Evolutionary conservation across 1,140 invertebrate species (phyloP).

Genomic region (Drosophila burlai): DNA sequence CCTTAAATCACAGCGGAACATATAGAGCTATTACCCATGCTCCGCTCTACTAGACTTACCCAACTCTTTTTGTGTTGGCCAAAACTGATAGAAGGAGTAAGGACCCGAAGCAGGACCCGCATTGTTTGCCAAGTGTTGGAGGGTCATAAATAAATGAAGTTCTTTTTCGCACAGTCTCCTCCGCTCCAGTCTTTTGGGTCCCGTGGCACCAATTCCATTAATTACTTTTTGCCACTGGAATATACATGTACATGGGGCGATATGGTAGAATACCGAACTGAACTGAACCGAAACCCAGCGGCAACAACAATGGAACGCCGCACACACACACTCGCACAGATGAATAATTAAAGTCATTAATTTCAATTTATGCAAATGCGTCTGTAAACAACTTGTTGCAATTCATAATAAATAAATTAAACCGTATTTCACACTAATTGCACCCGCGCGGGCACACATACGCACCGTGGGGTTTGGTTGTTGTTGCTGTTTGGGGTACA

Average conservation of each 20-base stretch:
- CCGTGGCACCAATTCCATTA: slow-evolving; percentile 81
- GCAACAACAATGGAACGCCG: slow-evolving; percentile 30
- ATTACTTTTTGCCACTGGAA: slow-evolving; percentile 73
- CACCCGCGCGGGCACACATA: slow-evolving; percentile 63
- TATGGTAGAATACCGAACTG: slow-evolving; percentile 23
- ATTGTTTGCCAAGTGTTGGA: slow-evolving; percentile 67
- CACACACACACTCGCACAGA: slow-evolving; percentile 46
- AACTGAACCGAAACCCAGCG: slow-evolving; percentile 4
- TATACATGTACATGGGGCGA: slow-evolving; percentile 13
- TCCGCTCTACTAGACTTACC: background rate
- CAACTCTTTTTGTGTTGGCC: background rate
- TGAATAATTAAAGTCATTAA: slow-evolving; percentile 84
- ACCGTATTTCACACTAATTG: slow-evolving; percentile 84
- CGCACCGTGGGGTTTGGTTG: slow-evolving; percentile 15
- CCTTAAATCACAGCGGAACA: slow-evolving; percentile 24
- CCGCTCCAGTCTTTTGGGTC: slow-evolving; percentile 51
- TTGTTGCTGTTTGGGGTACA: background rate
- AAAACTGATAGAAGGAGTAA: background rate
- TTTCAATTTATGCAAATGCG: slow-evolving; percentile 84
- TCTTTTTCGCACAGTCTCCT: slow-evolving; percentile 67
- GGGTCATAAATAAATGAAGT: slow-evolving; percentile 78
- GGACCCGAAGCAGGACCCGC: slow-evolving; percentile 24
- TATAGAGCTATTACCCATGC: slow-evolving; percentile 55
- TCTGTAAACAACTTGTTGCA: slow-evolving; percentile 84
- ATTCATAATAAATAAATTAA: slow-evolving; percentile 84